Base-by-base conservation (phyloP, 2,888 invertebrate genomes). In the Habrosyne pyritoides region DNA sequence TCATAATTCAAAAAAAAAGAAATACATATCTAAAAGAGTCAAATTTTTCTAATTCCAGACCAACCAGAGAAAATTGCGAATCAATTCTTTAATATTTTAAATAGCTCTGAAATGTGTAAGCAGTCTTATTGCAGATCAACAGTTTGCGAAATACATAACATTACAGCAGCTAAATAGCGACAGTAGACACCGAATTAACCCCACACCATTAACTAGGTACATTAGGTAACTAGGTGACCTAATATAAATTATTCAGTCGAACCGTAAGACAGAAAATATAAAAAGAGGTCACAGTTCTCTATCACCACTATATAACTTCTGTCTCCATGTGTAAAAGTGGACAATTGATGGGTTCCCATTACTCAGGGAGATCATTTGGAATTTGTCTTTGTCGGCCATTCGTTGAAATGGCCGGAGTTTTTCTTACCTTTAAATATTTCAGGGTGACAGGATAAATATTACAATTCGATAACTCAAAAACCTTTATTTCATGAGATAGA, bases 341-440 rank as follows among this genome's bases (percentile, higher is more conserved):
- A 42, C 42, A 18, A 42, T 42, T 42, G 42, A 42, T 18, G 42
- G 42, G 42, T 42, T 42, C 18, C 42, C n/a, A 42, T 42, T n/a
- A 42, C 42, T 42, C 42, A 42, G 7, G 8, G 42, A 42, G 42
- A 42, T 42, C 42, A 42, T 42, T 42, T 42, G 42, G 42, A 42
- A 42, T 42, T 42, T 42, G 42, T 42, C 42, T 42, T 42, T 42
- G 42, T 42, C 42, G 42, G 8, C 42, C 14, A 8, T 42, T 42
- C 42, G 18, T 42, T 42, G 42, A 8, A 18, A 42, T 18, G 12
- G 8, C 6, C 18, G 7, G 4, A 18, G 18, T 42, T 42, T 18
- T 42, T 42, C 18, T 42, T 42, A 42, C 18, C 18, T 42, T 42
- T 8, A 18, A 18, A 18, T 42, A 42, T 18, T 42, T 42, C n/a